phyloP scores from a whole-genome alignment of 2,888 invertebrate genomes.

The Sympetrum striolatum region DNA sequence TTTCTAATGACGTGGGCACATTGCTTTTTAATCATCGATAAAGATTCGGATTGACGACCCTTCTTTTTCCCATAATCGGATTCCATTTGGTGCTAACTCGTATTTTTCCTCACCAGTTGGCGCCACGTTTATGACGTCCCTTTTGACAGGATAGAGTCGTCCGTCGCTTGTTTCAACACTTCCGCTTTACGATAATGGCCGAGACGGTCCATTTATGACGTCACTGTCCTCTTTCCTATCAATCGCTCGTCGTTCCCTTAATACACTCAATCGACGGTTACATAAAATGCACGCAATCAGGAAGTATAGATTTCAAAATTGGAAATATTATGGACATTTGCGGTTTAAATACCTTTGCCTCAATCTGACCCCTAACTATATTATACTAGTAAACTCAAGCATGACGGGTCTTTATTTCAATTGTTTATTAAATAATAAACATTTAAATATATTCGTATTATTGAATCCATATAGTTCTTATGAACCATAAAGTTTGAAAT shows the following conservation, averaged over 20 bases:
- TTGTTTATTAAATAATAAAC: too few species aligned
- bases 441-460: too few species aligned
- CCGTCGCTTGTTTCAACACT: not conserved
- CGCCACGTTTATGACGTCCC: not conserved
- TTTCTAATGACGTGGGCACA: not conserved
- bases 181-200: not conserved
- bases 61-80: not conserved
- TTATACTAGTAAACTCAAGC: too few species aligned
- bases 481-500: too few species aligned
- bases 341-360: too few species aligned
- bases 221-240: not conserved
- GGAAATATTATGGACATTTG: too few species aligned
- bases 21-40: not conserved
- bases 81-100: not conserved
- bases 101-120: not conserved
- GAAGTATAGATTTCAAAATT: too few species aligned
- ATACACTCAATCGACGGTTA: not conserved
- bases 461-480: too few species aligned
- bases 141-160: not conserved
- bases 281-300: too few species aligned
- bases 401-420: too few species aligned
- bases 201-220: not conserved
- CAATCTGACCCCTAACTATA: too few species aligned
- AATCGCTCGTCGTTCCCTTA: not conserved
- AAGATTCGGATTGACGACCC: not conserved